A percentile compares a stretch with the other conserved stretches of the same genome.
Conservation (phyloP, 2,797 vertebrate genomes). For the Lindbergichthys nudifrons region DNA sequence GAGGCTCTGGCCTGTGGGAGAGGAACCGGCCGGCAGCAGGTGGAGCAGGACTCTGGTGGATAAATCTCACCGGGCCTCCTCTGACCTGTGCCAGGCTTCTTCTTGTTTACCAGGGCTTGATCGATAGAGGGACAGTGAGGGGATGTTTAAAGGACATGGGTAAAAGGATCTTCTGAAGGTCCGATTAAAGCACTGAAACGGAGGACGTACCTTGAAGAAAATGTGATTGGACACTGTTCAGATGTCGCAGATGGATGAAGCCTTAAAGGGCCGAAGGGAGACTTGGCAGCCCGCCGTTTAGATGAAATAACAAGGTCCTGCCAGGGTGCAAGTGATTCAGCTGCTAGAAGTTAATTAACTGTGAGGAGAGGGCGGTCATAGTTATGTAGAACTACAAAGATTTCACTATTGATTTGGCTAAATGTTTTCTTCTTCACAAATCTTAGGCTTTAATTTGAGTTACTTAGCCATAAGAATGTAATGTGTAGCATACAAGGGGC, state of each 20-base stretch:
- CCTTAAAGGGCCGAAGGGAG: slow-evolving; percentile 76
- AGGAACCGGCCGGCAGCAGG: slow-evolving; percentile 46
- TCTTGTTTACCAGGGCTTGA: slow-evolving; percentile 64
- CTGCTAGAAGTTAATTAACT: slow-evolving; percentile 82
- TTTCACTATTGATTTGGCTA: slow-evolving; percentile 77
- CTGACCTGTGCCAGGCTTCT: slow-evolving; percentile 65
- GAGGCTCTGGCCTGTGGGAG: slow-evolving; percentile 77
- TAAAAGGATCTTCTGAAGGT: slow-evolving; percentile 70
- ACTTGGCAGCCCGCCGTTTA: slow-evolving; percentile 69
- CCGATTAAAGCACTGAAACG: slow-evolving; percentile 84
- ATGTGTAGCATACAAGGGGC: slow-evolving; percentile 83
- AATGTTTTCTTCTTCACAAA: slow-evolving; percentile 71
- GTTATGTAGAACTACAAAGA: slow-evolving; percentile 74
- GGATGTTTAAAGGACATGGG: slow-evolving; percentile 59
- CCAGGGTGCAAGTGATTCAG: slow-evolving; percentile 77
- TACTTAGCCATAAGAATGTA: slow-evolving; percentile 86
- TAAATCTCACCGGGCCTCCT: slow-evolving; percentile 49
- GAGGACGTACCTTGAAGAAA: slow-evolving; percentile 82
- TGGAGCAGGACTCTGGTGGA: slow-evolving; percentile 50
- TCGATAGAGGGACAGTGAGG: slow-evolving; percentile 61
- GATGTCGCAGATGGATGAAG: slow-evolving; percentile 68
- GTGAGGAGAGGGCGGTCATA: slow-evolving; percentile 73
- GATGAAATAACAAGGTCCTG: slow-evolving; percentile 68
- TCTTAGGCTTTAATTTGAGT: slow-evolving; percentile 84
- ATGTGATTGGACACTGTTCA: slow-evolving; percentile 73